Evolutionary conservation across 2,888 invertebrate species (phyloP), one percentile per base, ranked within the genome.

Genomic region (Cephus pygmeus): DNA sequence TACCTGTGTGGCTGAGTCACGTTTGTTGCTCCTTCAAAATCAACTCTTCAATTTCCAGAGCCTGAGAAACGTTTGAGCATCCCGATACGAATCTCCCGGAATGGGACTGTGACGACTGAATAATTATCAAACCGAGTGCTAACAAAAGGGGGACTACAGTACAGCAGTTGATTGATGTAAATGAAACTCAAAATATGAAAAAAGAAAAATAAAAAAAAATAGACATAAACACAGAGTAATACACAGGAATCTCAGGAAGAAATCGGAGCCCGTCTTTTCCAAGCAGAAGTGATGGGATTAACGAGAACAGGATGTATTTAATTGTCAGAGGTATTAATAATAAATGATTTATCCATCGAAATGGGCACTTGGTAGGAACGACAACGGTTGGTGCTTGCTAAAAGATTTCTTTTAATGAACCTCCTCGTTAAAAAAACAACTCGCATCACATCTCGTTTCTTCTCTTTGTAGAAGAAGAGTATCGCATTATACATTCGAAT

Each of bases 381-480:
- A 56, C 40, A 56, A 56, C 15, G 40, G 23, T 56, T 56, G 15
- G 2, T 56, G 23, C 23, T 56, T 56, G 40, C 40, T 23, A 56
- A 56, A 56, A 56, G 40, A 79, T 80, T 85, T 78, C 11, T 68
- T 75, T 33, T n/a, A 73, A 30, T 33, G 34, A 73, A 73, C 15
- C 30, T 71, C 30, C 15, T 71, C 71, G 35, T 73, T 73, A 31
- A 34, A 31, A 73, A 73, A 73, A 56, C 40, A 56, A 56, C 40
- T 77, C 73, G 40, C 76, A 78, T 78, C 76, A 80, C 78, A 80
- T 76, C 76, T 76, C 78, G 76, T 76, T 80, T 76, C 36, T 78
- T 56, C 40, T 56, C 40, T 9, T 56, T 23, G 40, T 56, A 56
- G n/a, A n/a, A n/a, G n/a, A n/a, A n/a, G n/a, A n/a, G n/a, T n/a